A percentile compares a stretch with the other conserved stretches of the same genome.
Conservation (phyloP, 2,113 vertebrate species). For the Lethenteron camtschaticum region DNA sequence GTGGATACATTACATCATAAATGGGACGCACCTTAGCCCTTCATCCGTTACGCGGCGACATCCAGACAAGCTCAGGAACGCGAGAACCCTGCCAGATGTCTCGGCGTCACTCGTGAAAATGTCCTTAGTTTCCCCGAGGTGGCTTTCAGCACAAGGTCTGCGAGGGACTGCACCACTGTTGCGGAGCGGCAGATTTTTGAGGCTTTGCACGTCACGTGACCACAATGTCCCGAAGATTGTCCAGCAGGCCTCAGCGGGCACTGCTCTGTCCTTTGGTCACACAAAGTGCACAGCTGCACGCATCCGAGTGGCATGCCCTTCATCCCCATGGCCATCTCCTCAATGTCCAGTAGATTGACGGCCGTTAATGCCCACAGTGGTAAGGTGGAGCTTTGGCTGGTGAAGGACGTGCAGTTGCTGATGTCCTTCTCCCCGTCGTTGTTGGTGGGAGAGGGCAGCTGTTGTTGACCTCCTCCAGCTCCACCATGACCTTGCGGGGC, state of each 20-base stretch:
- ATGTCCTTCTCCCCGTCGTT: neutral
- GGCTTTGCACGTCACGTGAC: neutral
- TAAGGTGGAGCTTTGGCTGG: neutral
- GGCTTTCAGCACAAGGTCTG: neutral
- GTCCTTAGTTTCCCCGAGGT: neutral
- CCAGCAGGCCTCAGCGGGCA: neutral
- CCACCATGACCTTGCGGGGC: neutral
- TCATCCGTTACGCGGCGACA: constrained; percentile 83
- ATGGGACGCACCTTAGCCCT: constrained; percentile 48
- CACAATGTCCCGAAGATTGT: neutral
- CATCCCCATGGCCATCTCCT: constrained; percentile 6
- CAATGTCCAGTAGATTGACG: neutral
- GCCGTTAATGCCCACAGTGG: neutral
- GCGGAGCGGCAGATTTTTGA: neutral
- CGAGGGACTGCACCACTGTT: constrained; percentile 1
- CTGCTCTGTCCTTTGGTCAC: neutral
- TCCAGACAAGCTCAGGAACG: constrained; percentile 85
- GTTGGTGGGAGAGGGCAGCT: neutral
- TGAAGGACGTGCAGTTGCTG: constrained; percentile 2
- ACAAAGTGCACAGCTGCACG: neutral
- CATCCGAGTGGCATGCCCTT: neutral
- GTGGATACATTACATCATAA: too few species aligned
- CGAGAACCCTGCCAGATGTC: constrained; percentile 27
- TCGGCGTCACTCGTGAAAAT: neutral
- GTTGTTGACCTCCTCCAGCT: neutral